Percentiles rank a stretch among this genome's conserved stretches.
phyloP scores from a whole-genome alignment of 2,113 vertebrate genomes.

The Micronycteris hirsuta region DNA sequence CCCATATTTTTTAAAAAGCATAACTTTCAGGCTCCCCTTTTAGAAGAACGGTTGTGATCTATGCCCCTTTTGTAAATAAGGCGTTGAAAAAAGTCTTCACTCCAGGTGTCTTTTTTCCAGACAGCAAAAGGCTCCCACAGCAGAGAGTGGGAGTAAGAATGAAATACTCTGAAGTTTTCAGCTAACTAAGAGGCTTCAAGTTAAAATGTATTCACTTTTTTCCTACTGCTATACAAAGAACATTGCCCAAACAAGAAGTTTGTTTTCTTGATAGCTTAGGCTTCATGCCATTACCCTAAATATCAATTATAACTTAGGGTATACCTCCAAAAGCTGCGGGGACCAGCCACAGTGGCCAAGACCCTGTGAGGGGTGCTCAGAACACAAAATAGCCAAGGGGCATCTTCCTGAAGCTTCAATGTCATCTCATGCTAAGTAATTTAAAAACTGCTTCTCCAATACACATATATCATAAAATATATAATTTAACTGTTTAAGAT shows the following conservation, averaged over 20 bases:
- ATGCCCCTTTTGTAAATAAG: not conserved
- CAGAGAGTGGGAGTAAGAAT: not conserved
- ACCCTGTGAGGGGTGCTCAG: no score
- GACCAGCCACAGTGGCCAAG: not conserved
- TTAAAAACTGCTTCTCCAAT: not conserved
- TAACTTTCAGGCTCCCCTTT: not conserved
- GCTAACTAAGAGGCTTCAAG: not conserved
- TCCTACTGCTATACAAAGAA: not conserved
- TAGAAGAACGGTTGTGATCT: no score
- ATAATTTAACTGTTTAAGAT: not conserved
- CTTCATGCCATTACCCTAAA: not conserved
- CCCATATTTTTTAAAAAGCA: not conserved
- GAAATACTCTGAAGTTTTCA: not conserved
- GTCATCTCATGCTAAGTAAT: not conserved
- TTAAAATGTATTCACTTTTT: not conserved
- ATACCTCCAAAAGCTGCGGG: not conserved
- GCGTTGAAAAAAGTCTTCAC: not conserved
- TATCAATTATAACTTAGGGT: not conserved
- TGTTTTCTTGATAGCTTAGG: not conserved
- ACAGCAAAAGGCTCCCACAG: not conserved
- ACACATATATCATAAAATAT: not conserved
- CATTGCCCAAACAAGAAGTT: not conserved
- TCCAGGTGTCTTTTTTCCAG: not conserved
- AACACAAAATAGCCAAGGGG: not conserved
- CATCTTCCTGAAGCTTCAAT: not conserved